A percentile compares a stretch with the other conserved stretches of the same genome.
Conservation (phyloP, 2,888 invertebrate genomes). For the Dioctria rufipes region DNA sequence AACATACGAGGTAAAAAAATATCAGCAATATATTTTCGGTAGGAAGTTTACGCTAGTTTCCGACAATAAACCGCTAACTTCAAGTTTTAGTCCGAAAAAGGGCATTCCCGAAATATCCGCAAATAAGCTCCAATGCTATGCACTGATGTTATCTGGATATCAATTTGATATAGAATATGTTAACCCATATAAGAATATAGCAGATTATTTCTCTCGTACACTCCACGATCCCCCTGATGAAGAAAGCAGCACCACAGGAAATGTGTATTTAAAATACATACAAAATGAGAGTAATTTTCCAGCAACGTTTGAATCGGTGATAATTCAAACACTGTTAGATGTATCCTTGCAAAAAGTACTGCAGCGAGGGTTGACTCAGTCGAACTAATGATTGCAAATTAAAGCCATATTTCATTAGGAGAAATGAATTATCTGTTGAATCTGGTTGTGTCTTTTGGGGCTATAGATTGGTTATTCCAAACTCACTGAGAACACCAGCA, state of each 20-base stretch:
- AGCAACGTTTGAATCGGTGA: neutral
- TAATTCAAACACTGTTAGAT: neutral
- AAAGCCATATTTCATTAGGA: conserved; percentile 23
- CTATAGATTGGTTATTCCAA: conserved; percentile 51
- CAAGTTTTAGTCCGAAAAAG: conserved; percentile 64
- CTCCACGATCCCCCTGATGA: conserved; percentile 29
- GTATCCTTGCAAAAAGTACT: too few species aligned
- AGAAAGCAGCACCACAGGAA: neutral
- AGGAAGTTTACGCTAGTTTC: conserved; percentile 66
- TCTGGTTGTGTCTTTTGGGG: conserved; percentile 58
- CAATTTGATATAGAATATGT: conserved; percentile 60
- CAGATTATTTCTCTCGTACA: conserved; percentile 61
- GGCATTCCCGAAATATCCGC: conserved; percentile 65
- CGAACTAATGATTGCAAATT: too few species aligned
- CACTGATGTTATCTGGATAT: conserved; percentile 60
- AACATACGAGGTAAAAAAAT: conserved; percentile 66
- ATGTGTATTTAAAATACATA: neutral
- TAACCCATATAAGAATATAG: conserved; percentile 59
- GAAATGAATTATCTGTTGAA: conserved; percentile 50
- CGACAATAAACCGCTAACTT: conserved; percentile 65
- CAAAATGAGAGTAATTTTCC: neutral
- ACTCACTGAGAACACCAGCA: conserved; percentile 52
- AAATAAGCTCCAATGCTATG: conserved; percentile 60
- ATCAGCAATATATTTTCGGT: conserved; percentile 67
- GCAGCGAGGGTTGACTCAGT: neutral